Evolutionary conservation across 2,113 vertebrate species (phyloP).

Genomic region (Sterrhoptilus dennistouni): DNA sequence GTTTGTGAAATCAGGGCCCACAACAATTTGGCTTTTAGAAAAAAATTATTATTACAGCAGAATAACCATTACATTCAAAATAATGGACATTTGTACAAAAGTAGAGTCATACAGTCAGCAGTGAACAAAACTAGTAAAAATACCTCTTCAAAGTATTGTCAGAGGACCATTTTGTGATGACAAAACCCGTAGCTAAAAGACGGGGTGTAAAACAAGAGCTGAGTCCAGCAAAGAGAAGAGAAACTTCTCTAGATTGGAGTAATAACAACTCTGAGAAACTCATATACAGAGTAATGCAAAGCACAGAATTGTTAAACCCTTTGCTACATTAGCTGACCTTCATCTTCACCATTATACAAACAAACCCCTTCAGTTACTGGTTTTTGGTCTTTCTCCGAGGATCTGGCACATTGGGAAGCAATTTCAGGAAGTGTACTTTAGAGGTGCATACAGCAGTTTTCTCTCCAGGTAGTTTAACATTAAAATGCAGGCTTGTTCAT

Average conservation of each 20-base stretch:
- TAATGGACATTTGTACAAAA: conserved; percentile 56
- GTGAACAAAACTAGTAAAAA: conserved; percentile 57
- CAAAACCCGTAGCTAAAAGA: conserved; percentile 23
- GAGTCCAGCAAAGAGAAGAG: background rate
- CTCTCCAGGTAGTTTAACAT: conserved; percentile 21
- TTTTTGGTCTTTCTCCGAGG: conserved; percentile 51
- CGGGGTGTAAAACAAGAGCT: conserved; percentile 15
- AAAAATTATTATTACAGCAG: conserved; percentile 48
- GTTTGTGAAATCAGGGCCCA: conserved; percentile 25
- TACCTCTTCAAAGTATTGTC: conserved; percentile 2
- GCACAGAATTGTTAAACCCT: conserved; percentile 50
- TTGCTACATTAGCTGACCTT: conserved; percentile 60
- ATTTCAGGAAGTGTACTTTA: background rate
- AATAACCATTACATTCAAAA: conserved; percentile 60
- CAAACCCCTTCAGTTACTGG: conserved; percentile 27
- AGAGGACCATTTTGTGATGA: conserved; percentile 27
- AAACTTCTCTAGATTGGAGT: background rate
- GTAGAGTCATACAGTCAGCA: conserved; percentile 48
- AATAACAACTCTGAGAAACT: conserved; percentile 32
- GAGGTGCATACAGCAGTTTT: background rate
- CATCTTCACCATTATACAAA: conserved; percentile 64
- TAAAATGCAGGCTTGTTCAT: conserved; percentile 90
- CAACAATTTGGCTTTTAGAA: conserved; percentile 41
- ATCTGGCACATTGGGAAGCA: conserved; percentile 22
- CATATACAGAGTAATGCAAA: conserved; percentile 30